phyloP scores from a whole-genome alignment of 2,113 vertebrate species.

The Chiloscyllium plagiosum region DNA sequence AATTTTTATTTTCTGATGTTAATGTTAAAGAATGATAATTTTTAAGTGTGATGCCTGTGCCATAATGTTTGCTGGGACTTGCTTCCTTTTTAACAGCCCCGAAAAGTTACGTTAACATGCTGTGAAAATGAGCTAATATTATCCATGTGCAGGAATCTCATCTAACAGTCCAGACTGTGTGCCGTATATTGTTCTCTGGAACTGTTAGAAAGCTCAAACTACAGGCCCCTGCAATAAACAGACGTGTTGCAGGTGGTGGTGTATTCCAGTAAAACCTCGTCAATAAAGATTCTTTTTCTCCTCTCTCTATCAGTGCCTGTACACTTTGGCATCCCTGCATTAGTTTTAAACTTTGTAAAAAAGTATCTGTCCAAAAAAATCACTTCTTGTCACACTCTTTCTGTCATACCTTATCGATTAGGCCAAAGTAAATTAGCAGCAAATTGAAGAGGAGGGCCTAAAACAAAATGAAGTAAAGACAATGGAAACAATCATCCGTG shows the following conservation, averaged over 20 bases:
- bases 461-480: neutral
- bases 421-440: neutral
- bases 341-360: too few relatives aligned
- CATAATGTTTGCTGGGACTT: neutral
- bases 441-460: neutral
- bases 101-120: neutral
- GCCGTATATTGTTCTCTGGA: neutral
- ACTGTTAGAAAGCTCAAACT: neutral
- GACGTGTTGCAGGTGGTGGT: neutral
- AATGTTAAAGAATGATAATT: neutral
- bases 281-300: neutral
- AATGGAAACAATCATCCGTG: neutral
- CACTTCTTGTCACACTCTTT: neutral
- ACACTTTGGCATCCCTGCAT: neutral
- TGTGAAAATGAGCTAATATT: conserved; percentile 10
- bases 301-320: neutral
- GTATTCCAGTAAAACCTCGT: neutral
- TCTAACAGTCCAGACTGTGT: neutral
- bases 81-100: neutral
- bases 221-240: conserved; percentile 8
- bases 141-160: conserved; percentile 26
- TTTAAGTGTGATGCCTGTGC: neutral
- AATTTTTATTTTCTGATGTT: too few relatives aligned
- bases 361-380: too few relatives aligned
- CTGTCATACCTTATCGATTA: neutral